Percentiles rank a stretch among this genome's conserved stretches.
These are phyloP conservation scores for Lutjanus argentimaculatus DNA, from an alignment of 2,797 vertebrate species.

Conservation along the genomic window DNA sequence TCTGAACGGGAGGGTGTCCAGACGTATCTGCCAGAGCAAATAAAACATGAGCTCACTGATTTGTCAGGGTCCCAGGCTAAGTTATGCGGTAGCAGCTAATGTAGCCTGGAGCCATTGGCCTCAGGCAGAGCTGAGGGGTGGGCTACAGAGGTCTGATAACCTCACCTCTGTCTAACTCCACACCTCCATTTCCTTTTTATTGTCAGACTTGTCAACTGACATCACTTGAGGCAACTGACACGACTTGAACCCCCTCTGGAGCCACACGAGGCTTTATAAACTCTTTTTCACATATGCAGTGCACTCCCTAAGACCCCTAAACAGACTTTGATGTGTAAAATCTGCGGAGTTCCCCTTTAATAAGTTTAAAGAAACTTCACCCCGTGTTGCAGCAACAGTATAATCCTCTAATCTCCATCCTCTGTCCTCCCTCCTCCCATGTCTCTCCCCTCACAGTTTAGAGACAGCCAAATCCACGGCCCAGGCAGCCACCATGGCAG, in stretches of 20 bases:
- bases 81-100: neutral
- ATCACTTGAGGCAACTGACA: slow-evolving; percentile 2
- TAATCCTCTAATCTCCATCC: slow-evolving; percentile 63
- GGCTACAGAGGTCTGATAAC: neutral
- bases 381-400: slow-evolving; percentile 58
- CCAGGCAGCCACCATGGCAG: slow-evolving; percentile 89
- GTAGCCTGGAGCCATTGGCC: neutral
- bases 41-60: no score
- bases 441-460: slow-evolving; percentile 85
- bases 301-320: neutral
- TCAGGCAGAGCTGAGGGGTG: neutral
- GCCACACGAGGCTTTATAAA: neutral
- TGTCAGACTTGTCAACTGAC: neutral
- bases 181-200: neutral
- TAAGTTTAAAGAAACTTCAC: slow-evolving; percentile 36
- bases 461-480: slow-evolving; percentile 97
- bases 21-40: no score
- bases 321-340: slow-evolving; percentile 15
- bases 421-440: slow-evolving; percentile 15
- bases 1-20: no score
- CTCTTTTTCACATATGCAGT: neutral
- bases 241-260: neutral
- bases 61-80: no score
- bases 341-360: slow-evolving; percentile 21
- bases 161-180: neutral